Conservation (phyloP, 2,888 invertebrate species). For the Lordiphosa fenestrarum region DNA sequence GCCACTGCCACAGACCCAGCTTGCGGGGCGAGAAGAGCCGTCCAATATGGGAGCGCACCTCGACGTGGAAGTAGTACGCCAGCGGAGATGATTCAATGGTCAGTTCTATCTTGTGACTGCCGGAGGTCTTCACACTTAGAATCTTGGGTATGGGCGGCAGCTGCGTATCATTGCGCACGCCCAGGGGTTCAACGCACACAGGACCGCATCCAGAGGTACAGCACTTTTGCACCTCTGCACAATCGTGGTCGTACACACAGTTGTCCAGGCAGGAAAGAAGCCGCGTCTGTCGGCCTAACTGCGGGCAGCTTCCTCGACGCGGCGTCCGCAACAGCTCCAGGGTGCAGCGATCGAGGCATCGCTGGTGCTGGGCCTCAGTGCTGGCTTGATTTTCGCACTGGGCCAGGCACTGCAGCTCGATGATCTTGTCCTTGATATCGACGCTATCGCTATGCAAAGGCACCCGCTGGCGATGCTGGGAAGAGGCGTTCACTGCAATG, state of each 20-base stretch:
- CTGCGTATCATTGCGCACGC: conserved; percentile 80
- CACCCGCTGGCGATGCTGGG: conserved; percentile 34
- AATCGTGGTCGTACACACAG: conserved; percentile 83
- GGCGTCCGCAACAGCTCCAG: conserved; percentile 68
- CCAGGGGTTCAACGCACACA: conserved; percentile 85
- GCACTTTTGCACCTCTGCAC: conserved; percentile 86
- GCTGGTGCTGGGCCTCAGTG: conserved; percentile 31
- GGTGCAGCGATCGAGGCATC: conserved; percentile 69
- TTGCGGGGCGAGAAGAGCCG: conserved; percentile 84
- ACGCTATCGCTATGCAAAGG: conserved; percentile 50
- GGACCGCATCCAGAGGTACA: conserved; percentile 85
- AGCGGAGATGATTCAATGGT: conserved; percentile 75
- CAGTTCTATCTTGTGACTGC: conserved; percentile 83
- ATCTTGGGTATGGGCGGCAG: conserved; percentile 85
- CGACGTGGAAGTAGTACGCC: conserved; percentile 80
- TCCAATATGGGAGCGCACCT: conserved; percentile 87
- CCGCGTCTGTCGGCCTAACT: conserved; percentile 49
- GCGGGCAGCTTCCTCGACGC: conserved; percentile 76
- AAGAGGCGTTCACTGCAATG: conserved; percentile 20
- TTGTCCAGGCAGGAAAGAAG: conserved; percentile 74
- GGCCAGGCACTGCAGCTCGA: conserved; percentile 77
- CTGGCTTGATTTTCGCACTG: conserved; percentile 57
- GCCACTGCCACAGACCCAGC: conserved; percentile 84
- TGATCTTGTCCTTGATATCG: conserved; percentile 78
- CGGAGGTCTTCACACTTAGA: conserved; percentile 81